Conservation (phyloP, 2,797 vertebrate species). For the Rhinatrema bivittatum region DNA sequence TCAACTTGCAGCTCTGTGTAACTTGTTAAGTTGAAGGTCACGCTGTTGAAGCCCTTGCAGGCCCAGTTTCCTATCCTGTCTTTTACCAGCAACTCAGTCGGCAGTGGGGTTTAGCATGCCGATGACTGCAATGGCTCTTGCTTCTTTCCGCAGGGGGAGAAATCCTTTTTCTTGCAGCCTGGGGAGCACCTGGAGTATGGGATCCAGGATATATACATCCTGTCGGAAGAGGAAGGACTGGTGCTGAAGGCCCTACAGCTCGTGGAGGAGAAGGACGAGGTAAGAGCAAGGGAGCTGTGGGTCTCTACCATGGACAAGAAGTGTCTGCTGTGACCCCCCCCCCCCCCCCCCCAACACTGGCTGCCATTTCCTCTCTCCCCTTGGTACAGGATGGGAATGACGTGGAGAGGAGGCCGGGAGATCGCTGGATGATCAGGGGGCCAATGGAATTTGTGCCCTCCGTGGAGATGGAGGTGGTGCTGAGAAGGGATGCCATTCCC, state of each 20-base stretch:
- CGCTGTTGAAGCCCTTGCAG: too few relatives aligned
- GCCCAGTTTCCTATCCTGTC: too few relatives aligned
- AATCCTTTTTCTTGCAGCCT: constrained; percentile 80
- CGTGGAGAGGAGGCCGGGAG: constrained; percentile 65
- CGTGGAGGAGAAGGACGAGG: constrained; percentile 48
- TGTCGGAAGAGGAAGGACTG: constrained; percentile 81
- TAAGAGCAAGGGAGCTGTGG: constrained; percentile 7
- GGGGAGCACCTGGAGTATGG: constrained; percentile 71
- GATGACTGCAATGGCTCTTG: too few relatives aligned
- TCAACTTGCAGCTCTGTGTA: too few relatives aligned
- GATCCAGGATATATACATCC: constrained; percentile 77
- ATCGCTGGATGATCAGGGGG: constrained; percentile 81
- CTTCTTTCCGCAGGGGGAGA: constrained; percentile 66
- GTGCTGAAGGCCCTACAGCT: constrained; percentile 72
- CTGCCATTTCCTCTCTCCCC: too few relatives aligned
- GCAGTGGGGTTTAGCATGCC: too few relatives aligned
- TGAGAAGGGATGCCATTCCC: constrained; percentile 64
- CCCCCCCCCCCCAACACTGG: too few relatives aligned
- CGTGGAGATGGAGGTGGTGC: constrained; percentile 64
- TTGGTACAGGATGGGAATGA: constrained; percentile 10
- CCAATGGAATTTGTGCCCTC: constrained; percentile 81
- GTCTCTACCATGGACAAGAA: too few relatives aligned
- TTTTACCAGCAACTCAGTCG: too few relatives aligned
- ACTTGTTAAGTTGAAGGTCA: too few relatives aligned
- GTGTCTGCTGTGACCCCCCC: too few relatives aligned